Evolutionary conservation across 2,113 vertebrate species (phyloP).

Genomic region (Xiphorhynchus elegans): DNA sequence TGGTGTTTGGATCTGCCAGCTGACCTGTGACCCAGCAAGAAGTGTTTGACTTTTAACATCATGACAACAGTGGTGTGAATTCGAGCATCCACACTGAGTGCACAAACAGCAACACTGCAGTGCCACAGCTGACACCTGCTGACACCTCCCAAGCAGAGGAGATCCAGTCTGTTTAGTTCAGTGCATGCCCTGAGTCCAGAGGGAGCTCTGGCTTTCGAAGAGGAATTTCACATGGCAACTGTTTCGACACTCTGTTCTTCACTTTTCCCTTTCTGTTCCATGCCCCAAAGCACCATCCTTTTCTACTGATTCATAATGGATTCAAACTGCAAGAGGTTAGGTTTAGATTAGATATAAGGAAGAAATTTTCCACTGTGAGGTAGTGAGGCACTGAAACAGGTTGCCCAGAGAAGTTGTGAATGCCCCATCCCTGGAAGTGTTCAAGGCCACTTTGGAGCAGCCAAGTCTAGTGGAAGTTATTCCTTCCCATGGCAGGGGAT

Average conservation of each 20-base stretch:
- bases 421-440: neutral
- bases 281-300: neutral
- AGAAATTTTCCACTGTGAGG: neutral
- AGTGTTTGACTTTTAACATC: neutral
- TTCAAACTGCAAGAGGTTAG: neutral
- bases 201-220: neutral
- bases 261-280: neutral
- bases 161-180: neutral
- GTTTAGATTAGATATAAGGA: neutral
- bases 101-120: neutral
- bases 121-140: neutral
- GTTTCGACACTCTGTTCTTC: neutral
- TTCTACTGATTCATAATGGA: neutral
- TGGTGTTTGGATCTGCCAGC: neutral
- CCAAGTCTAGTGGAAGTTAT: neutral
- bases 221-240: neutral
- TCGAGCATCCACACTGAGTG: neutral
- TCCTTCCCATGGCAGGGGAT: neutral
- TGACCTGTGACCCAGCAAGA: neutral
- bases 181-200: neutral
- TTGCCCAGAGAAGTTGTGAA: neutral
- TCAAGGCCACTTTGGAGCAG: neutral
- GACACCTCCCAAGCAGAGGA: neutral
- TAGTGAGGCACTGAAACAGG: neutral
- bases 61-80: accelerated